phyloP scores from a whole-genome alignment of 2,888 invertebrate species.

The Idaea straminata region DNA sequence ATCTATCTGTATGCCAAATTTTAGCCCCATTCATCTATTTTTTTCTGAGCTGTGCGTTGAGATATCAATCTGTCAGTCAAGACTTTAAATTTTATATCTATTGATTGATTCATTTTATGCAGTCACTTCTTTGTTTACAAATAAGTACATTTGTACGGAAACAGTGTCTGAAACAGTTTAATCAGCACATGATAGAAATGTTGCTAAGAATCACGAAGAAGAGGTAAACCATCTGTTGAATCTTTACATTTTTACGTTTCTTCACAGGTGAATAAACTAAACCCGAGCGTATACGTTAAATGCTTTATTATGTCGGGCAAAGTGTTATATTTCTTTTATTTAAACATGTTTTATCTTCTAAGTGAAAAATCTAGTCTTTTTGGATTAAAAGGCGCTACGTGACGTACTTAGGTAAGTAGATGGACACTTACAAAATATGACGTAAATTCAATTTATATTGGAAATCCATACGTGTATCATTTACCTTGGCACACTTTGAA shows the following conservation, averaged over 20 bases:
- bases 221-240: not conserved
- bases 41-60: too few relatives aligned
- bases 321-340: not conserved
- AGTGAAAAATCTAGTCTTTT: not conserved
- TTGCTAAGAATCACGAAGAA: too few relatives aligned
- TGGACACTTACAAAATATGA: not conserved
- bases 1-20: too few relatives aligned
- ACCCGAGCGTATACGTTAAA: too few relatives aligned
- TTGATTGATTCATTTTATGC: too few relatives aligned
- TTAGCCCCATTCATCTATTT: too few relatives aligned
- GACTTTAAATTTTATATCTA: too few relatives aligned
- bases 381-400: not conserved
- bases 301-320: too few relatives aligned
- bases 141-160: not conserved
- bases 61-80: too few relatives aligned
- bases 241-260: not conserved
- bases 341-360: not conserved
- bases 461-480: not conserved
- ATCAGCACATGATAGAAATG: not conserved
- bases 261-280: not conserved
- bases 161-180: not conserved
- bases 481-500: not conserved
- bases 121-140: too few relatives aligned
- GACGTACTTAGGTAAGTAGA: not conserved
- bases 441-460: not conserved